Percentiles rank a stretch among this genome's conserved stretches.
Conservation (phyloP, 1,140 invertebrate species). For the Pygmarrhopalites habei region DNA sequence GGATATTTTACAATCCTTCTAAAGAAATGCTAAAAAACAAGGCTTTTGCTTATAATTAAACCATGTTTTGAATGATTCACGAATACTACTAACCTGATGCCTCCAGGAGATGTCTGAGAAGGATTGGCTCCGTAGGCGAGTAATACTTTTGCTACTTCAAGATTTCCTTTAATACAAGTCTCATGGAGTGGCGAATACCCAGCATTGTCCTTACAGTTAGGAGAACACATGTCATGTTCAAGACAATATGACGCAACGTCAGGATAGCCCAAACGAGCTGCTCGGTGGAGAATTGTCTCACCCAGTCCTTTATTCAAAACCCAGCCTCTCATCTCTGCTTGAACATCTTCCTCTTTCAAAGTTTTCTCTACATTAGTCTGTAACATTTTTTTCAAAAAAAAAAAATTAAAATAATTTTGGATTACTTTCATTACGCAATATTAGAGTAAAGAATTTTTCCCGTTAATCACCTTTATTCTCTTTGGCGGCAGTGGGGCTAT, state of each 20-base stretch:
- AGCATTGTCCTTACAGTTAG: slow-evolving; percentile 84
- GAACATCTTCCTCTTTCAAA: slow-evolving; percentile 60
- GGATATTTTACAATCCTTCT: too few species aligned
- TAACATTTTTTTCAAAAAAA: neutral
- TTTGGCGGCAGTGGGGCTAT: slow-evolving; percentile 29
- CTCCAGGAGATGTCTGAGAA: slow-evolving; percentile 79
- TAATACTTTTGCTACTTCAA: slow-evolving; percentile 74
- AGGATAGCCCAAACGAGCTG: slow-evolving; percentile 76
- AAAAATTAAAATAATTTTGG: neutral
- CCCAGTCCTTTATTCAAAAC: slow-evolving; percentile 89
- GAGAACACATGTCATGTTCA: slow-evolving; percentile 69
- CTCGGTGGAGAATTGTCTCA: slow-evolving; percentile 81
- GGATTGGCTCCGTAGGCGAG: slow-evolving; percentile 80
- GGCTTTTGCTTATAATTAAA: too few species aligned
- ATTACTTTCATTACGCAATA: neutral
- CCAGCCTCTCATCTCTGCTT: slow-evolving; percentile 78
- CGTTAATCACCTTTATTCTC: slow-evolving; percentile 30
- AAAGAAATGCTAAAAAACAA: too few species aligned
- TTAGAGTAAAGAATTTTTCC: neutral
- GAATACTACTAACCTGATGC: slow-evolving; percentile 74
- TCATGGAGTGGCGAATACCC: slow-evolving; percentile 90
- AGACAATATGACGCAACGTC: slow-evolving; percentile 84
- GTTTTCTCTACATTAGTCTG: slow-evolving; percentile 34
- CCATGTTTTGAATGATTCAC: too few species aligned
- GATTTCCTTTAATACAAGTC: slow-evolving; percentile 75